Base-by-base conservation (phyloP, 2,113 vertebrate species). In the Dendrocopos noguchii region DNA sequence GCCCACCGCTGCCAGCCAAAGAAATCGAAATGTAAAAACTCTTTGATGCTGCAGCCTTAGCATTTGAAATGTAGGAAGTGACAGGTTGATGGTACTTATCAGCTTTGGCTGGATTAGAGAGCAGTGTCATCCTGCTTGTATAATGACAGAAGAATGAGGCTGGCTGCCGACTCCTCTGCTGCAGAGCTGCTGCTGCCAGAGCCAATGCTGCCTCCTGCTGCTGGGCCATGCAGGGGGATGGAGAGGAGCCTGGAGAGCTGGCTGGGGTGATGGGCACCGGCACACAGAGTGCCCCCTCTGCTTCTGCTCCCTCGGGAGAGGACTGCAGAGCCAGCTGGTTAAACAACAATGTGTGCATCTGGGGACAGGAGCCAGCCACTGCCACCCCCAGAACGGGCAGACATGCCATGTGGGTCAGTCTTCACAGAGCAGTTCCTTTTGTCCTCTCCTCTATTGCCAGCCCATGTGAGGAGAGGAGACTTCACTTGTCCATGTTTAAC, bases 11-110 rank as follows among this genome's bases (percentile, higher is more conserved):
- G 97, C 97, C 98, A 98, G 98, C 97, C 97, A 98, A 98, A 98
- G 98, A 98, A 98, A 98, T 98, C 97, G 97, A 98, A 98, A 98
- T 98, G 98, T 98, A 98, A 98, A 98, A 98, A 98, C 98, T 98
- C 98, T 98, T 98, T 98, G 98, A 98, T 98, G 98, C 98, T 97
- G 97, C 97, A 97, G 85, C 97, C 97, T 98, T 98, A 97, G 98
- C 98, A 98, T 98, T 98, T 98, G 98, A 98, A 98, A 98, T 98
- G 98, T 98, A 98, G 98, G 97, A 98, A 98, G 98, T 98, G 98
- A 98, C 97, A 98, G 98, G 98, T 98, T 98, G 98, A 98, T 98
- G 98, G 98, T 98, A 98, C 98, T 98, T 98, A 98, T 98, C 98
- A 98, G 98, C 98, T 98, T 98, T 98, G 97, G 96, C 97, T 97